A percentile compares a stretch with the other conserved stretches of the same genome.
These are phyloP conservation scores for Latrodectus geometricus DNA, from an alignment of 1,140 invertebrate genomes.

Conservation along the genomic window DNA sequence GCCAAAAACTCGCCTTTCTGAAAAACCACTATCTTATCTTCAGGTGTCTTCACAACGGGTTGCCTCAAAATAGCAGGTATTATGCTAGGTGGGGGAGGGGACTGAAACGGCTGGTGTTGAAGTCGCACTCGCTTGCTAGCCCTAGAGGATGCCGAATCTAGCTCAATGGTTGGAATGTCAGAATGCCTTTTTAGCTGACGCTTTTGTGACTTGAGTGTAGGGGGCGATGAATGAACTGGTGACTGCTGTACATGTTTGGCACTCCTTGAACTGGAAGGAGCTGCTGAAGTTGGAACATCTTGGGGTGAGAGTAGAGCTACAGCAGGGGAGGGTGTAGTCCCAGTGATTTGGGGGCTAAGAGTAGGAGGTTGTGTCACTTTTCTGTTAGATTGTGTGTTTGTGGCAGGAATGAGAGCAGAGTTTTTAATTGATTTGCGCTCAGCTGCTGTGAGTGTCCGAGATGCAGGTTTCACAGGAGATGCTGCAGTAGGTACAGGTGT, in stretches of 20 bases:
- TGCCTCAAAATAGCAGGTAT: constrained; percentile 71
- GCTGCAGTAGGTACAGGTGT: not conserved
- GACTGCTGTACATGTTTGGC: constrained; percentile 16
- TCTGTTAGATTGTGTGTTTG: constrained; percentile 26
- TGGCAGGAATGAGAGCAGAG: constrained; percentile 23
- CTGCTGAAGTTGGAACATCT: not conserved
- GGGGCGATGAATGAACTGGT: constrained; percentile 20
- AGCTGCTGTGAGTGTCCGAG: constrained; percentile 40
- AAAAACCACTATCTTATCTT: constrained; percentile 82
- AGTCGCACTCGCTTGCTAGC: constrained; percentile 73
- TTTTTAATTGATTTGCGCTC: constrained; percentile 44
- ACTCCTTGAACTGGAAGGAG: constrained; percentile 2
- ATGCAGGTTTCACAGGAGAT: not conserved
- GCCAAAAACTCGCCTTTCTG: constrained; percentile 81
- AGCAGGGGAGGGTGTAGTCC: not conserved
- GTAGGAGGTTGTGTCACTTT: constrained; percentile 25
- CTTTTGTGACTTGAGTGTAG: constrained; percentile 25
- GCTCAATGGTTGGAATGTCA: not conserved
- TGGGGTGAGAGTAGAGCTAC: constrained; percentile 8
- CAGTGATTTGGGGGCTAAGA: constrained; percentile 4
- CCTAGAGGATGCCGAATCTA: constrained; percentile 32
- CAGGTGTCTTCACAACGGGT: constrained; percentile 74
- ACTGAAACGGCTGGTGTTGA: constrained; percentile 84
- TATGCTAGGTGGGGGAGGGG: constrained; percentile 79
- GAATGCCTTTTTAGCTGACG: constrained; percentile 23